Percentiles rank a stretch among this genome's conserved stretches.
phyloP scores from a whole-genome alignment of 2,888 invertebrate genomes.

The Leptopilina drosophilae region DNA sequence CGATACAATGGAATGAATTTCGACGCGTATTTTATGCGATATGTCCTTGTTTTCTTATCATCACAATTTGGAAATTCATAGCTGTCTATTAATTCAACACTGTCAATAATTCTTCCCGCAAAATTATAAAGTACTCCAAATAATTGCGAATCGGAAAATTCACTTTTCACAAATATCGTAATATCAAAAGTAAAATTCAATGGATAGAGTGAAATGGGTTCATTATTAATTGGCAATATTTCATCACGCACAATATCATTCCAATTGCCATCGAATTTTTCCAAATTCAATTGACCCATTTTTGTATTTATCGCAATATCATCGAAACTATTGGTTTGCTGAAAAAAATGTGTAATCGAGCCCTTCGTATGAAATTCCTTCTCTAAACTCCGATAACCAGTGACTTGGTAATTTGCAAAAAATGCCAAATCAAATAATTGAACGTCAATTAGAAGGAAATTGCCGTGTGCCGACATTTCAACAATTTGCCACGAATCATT shows the following conservation, averaged over 20 bases:
- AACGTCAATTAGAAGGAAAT: conserved; percentile 75
- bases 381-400: conserved; percentile 77
- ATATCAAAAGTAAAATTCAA: conserved; percentile 71
- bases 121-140: conserved; percentile 68
- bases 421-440: conserved; percentile 72
- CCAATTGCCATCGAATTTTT: conserved; percentile 56
- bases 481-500: conserved; percentile 80
- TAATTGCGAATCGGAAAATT: conserved; percentile 63
- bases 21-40: conserved; percentile 74
- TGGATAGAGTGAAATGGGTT: conserved; percentile 57
- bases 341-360: conserved; percentile 73
- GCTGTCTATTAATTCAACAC: conserved; percentile 66
- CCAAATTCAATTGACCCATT: conserved; percentile 52
- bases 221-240: neutral
- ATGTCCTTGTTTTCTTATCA: conserved; percentile 68
- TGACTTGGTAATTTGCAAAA: conserved; percentile 75
- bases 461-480: conserved; percentile 79
- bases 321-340: conserved; percentile 52
- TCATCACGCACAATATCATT: conserved; percentile 48
- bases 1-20: conserved; percentile 70
- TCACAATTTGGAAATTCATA: conserved; percentile 66
- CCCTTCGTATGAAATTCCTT: conserved; percentile 71
- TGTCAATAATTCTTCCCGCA: conserved; percentile 69
- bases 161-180: conserved; percentile 62
- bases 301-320: conserved; percentile 55